Evolutionary conservation across 2,113 vertebrate genomes (phyloP), one percentile per base, ranked within the genome.

Genomic region (Anolis sagrei): DNA sequence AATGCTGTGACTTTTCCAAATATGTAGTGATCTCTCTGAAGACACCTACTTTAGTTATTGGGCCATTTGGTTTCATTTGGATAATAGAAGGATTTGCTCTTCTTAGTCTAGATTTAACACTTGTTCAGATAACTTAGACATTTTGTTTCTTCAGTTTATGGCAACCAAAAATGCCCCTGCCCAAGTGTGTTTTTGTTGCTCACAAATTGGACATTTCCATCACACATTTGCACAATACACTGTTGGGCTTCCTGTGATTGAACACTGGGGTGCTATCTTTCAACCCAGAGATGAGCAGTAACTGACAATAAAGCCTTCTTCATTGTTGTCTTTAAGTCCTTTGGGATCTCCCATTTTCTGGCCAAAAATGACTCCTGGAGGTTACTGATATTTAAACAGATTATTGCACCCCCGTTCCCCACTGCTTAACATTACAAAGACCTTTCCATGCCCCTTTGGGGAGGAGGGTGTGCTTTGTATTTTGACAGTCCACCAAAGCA

Each of bases 1-100:
- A 95, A 91, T 93, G 61, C 81, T 93, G 36, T 89, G 90, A 91
- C 0, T 23, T 89, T 92, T 79, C 88, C 93, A 90, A 92, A 88
- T 91, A 86, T 84, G 92, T 90, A 83, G 84, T 92, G 5, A 0
- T 82, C 88, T 88, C 62, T 89, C n/a, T 64, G n/a, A 34, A 88
- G 1, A 86, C 36, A 73, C 44, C 81, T 75, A 19, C 23, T 74
- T 75, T 7, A 62, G 62, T 7, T 34, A 77, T 79, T 70, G 2
- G 62, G 70, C 70, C 61, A 36, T 54, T 89, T 32, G 14, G 36
- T 0, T 73, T n/a, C 61, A 23, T n/a, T n/a, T n/a, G n/a, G n/a
- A n/a, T n/a, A n/a, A n/a, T 2, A 44, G 72, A 73, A 72, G 11
- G 4, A 25, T 39, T 39, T 74, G 21, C 25, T 73, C 32, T 13